phyloP scores from a whole-genome alignment of 2,888 invertebrate genomes.

The Miltochrista miniata region DNA sequence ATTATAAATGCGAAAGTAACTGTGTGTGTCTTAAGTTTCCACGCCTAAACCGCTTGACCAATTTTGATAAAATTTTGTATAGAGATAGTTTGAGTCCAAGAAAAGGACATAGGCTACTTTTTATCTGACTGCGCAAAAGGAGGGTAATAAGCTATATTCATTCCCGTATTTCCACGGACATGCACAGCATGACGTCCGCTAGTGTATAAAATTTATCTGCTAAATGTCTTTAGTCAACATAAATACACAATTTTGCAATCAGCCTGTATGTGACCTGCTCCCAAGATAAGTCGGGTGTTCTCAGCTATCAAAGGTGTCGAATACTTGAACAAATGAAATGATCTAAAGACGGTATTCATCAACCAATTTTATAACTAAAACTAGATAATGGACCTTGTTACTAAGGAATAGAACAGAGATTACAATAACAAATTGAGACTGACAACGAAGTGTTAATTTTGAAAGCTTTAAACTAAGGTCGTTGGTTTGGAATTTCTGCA shows the following conservation, averaged over 20 bases:
- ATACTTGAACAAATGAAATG: slow-evolving; percentile 49
- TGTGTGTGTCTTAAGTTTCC: too few species aligned
- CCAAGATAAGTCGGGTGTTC: slow-evolving; percentile 58
- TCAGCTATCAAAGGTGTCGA: slow-evolving; percentile 59
- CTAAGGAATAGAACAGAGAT: slow-evolving; percentile 7
- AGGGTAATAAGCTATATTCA: too few species aligned
- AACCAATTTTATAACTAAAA: slow-evolving; percentile 18
- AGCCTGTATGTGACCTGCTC: slow-evolving; percentile 51
- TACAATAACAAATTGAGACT: slow-evolving; percentile 20
- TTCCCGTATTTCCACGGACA: too few species aligned
- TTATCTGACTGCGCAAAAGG: too few species aligned
- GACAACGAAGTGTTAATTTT: slow-evolving; percentile 29
- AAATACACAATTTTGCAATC: slow-evolving; percentile 12
- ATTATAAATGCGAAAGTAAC: too few species aligned
- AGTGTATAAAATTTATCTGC: too few species aligned
- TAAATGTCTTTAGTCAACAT: too few species aligned
- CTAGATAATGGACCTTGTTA: slow-evolving; percentile 14
- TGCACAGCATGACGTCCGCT: too few species aligned
- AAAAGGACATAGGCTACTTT: too few species aligned
- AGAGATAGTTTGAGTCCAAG: too few species aligned
- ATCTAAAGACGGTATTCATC: slow-evolving; percentile 40
- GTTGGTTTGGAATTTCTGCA: slow-evolving; percentile 18
- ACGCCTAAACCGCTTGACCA: too few species aligned
- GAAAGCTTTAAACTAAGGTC: slow-evolving; percentile 22
- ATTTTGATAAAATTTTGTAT: too few species aligned